Base-by-base conservation (phyloP, 1,140 invertebrate species). In the Drosophila asahinai region DNA sequence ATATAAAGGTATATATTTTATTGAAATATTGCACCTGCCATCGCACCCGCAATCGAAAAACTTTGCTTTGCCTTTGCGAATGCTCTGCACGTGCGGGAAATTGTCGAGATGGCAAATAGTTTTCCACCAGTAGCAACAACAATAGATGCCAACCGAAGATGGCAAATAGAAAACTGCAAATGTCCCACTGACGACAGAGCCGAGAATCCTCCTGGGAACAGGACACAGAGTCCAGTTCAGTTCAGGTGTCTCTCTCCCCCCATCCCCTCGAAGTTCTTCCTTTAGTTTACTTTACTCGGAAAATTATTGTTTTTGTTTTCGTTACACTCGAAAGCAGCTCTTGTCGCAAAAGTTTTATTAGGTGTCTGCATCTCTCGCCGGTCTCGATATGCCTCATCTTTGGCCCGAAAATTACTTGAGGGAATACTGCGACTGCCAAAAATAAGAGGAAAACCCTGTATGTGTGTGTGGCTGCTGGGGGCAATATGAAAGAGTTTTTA, bases 81-180 rank as follows among this genome's bases (percentile, higher is more conserved):
- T 90, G 86, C 86, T 73, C 67, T 80, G 86, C 86, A 90, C 86
- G 86, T 90, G 79, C 86, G 79, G 80, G 82, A 90, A 90, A 90
- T 90, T 90, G 86, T 91, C 79, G 79, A 90, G 86, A 90, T 90
- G 81, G 86, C 86, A 90, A 90, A 90, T 90, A 90, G 86, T 90
- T 90, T 90, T 82, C 72, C 84, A 84, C 43, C 81, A 75, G 74
- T 47, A 59, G 54, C 55, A 71, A 78, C 66, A 68, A 77, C 54
- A 79, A 78, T 61, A 3, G 54, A 57, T 40, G 25, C 38, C 54
- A 73, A 77, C 73, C 65, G 55, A 73, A 74, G 61, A 58, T 54
- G 57, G 72, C 83, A 90, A 89, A 90, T 89, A 83, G 81, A 84
- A 89, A 90, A 84, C 81, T 90, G 81, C 81, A 90, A 81, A 81